Base-by-base conservation (phyloP, 2,113 vertebrate genomes). In the Erinaceus europaeus region DNA sequence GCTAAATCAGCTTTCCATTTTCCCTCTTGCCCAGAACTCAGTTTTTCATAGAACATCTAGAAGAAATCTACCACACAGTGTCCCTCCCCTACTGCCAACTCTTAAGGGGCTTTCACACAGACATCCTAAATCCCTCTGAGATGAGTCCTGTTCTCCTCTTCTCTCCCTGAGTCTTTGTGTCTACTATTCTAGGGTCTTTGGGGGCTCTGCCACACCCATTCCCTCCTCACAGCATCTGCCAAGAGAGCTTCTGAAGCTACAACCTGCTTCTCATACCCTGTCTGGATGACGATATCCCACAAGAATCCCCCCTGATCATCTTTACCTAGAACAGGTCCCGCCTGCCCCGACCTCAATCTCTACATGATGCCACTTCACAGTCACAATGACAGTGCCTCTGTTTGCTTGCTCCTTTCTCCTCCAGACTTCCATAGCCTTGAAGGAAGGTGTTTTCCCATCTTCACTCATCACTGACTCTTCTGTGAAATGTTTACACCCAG, bases 221-320 rank as follows among this genome's bases (percentile, higher is more conserved):
- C 36, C 15, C 1, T 29, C 29, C 34, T 50, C 15, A 25, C 6
- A 20, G 36, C n/a, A 11, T 71, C 57, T 75, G 12, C 21, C 9
- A 48, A 25, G n/a, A 57, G 36, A 65, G 25, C 48, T 38, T 57
- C 15, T 14, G 18, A 65, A 46, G 21, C n/a, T 25, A 29, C 6
- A 20, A 1, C 1, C 3, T 5, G 0, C 32, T 14, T 4, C 29
- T 48, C 12, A 14, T 14, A 29, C 2, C 42, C n/a, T 12, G 25
- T 12, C 38, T 72, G 9, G 36, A 1, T 53, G 9, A 6, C 9
- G 57, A 7, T 13, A 20, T 34, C 5, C 27, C 15, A 40, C n/a
- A 46, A 74, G 36, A 32, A 8, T 14, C 7, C 32, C 34, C 29
- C 20, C n/a, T 34, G 23, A 34, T 40, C 46, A 48, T 25, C 57